Percentiles rank a stretch among this genome's conserved stretches.
Conservation (phyloP, 2,888 invertebrate genomes). For the Hyalella azteca region DNA sequence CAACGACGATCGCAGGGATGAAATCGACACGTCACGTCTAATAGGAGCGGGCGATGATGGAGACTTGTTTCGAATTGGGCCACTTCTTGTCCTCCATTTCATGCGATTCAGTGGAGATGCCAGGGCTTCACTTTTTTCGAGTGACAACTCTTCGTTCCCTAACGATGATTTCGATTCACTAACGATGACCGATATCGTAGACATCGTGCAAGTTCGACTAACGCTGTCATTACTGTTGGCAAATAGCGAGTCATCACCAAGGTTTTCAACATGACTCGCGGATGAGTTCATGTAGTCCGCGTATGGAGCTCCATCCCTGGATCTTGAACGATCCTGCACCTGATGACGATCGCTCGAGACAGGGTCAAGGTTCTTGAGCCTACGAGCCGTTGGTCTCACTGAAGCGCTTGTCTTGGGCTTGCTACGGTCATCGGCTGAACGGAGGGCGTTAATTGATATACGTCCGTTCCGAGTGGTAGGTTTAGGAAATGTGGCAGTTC, state of each 20-base stretch:
- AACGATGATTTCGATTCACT: not conserved
- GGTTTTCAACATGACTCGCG: not conserved
- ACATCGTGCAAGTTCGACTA: not conserved
- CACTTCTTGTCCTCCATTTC: conserved; percentile 11
- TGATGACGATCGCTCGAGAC: not conserved
- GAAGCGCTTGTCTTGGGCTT: not conserved
- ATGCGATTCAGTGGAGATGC: not conserved
- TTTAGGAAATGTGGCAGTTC: not conserved
- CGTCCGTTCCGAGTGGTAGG: not conserved
- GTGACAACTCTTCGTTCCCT: not conserved
- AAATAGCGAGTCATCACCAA: not conserved
- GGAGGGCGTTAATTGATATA: conserved; percentile 19
- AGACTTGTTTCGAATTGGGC: not conserved
- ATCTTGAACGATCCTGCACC: not conserved
- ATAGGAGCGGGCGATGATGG: not conserved
- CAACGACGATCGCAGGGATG: conserved; percentile 16
- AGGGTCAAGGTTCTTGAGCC: conserved; percentile 1
- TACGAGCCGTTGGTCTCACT: conserved; percentile 5
- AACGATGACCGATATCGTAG: not conserved
- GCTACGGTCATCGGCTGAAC: not conserved
- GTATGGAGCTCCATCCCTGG: not conserved
- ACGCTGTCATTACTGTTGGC: not conserved
- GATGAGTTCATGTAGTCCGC: not conserved
- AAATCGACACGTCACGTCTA: not conserved
- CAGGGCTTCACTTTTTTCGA: not conserved